Evolutionary conservation across 2,797 vertebrate species (phyloP).

Genomic region (Acrocephalus scirpaceus): DNA sequence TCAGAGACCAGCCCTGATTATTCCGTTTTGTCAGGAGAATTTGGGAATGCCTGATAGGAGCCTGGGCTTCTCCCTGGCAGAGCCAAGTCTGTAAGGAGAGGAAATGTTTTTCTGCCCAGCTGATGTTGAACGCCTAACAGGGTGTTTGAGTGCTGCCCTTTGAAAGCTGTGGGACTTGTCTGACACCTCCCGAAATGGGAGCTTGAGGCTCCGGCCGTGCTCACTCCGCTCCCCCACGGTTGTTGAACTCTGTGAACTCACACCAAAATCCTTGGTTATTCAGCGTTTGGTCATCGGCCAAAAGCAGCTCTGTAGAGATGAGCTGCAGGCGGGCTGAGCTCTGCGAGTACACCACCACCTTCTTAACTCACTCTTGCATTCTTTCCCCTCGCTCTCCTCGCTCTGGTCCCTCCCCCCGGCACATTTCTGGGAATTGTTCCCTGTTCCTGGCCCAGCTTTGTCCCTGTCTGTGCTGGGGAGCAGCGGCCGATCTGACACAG

Average conservation of each 20-base stretch:
- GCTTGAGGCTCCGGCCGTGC: background rate
- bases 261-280: background rate
- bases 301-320: background rate
- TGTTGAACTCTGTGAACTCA: background rate
- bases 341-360: background rate
- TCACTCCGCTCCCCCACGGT: background rate
- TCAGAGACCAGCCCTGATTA: background rate
- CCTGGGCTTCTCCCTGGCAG: background rate
- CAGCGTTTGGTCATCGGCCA: background rate
- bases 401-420: background rate
- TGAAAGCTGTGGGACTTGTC: background rate
- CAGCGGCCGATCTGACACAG: background rate
- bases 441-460: background rate
- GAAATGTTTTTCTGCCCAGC: background rate
- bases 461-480: background rate
- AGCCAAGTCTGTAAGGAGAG: background rate
- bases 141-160: background rate
- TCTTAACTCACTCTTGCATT: background rate
- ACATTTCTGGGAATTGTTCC: slow-evolving; percentile 50
- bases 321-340: background rate
- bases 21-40: background rate
- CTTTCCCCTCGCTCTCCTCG: background rate
- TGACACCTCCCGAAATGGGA: background rate
- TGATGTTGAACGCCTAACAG: background rate
- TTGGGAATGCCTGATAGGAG: background rate